Base-by-base conservation (phyloP, 2,113 vertebrate genomes). In the Mormyrus lacerda region DNA sequence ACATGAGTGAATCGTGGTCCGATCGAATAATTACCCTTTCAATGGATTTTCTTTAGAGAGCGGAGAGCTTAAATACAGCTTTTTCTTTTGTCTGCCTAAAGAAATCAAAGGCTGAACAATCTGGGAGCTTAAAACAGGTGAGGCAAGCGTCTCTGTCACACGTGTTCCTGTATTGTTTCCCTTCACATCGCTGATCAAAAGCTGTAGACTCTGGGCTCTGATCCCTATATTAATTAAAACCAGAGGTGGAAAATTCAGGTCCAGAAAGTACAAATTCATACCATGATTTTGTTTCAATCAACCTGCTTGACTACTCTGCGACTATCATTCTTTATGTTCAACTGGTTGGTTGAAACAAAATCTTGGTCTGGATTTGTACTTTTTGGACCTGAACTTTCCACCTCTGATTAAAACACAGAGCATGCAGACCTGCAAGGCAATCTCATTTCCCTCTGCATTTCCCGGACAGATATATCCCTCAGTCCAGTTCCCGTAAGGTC, bases 321-420 rank as follows among this genome's bases (percentile, higher is more conserved):
- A n/a, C n/a, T n/a, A n/a, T n/a, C n/a, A n/a, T n/a, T n/a, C n/a
- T n/a, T n/a, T n/a, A n/a, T n/a, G n/a, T n/a, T n/a, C n/a, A n/a
- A n/a, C n/a, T n/a, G n/a, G n/a, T n/a, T n/a, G n/a, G n/a, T n/a
- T n/a, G n/a, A n/a, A n/a, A n/a, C n/a, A n/a, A n/a, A n/a, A n/a
- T n/a, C n/a, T n/a, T n/a, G n/a, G n/a, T n/a, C n/a, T n/a, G n/a
- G n/a, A n/a, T n/a, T n/a, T n/a, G n/a, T n/a, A n/a, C n/a, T n/a
- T n/a, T n/a, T n/a, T n/a, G n/a, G n/a, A n/a, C n/a, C n/a, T n/a
- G n/a, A n/a, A n/a, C n/a, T n/a, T n/a, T n/a, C n/a, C n/a, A n/a
- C n/a, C n/a, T n/a, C n/a, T n/a, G n/a, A 86, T 86, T 86, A 51
- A 19, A 45, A 11, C n/a, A 86, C 39, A 89, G 45, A 86, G 65